Percentiles rank a stretch among this genome's conserved stretches.
phyloP scores from a whole-genome alignment of 1,140 invertebrate genomes.

The Anastrepha obliqua region DNA sequence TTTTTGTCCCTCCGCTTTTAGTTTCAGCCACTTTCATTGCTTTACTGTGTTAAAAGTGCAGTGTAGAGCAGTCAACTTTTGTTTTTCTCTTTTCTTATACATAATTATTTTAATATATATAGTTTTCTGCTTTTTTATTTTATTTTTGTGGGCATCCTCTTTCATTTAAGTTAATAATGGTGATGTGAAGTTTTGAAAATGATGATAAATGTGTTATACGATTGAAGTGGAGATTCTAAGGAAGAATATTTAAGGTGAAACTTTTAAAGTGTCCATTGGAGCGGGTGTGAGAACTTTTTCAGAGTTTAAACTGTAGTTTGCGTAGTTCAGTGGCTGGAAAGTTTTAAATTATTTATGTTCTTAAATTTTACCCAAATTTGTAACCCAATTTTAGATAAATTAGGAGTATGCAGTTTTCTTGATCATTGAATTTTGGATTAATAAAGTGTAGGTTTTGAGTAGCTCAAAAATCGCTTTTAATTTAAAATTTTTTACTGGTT shows the following conservation, averaged over 20 bases:
- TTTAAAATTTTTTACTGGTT: too few species aligned
- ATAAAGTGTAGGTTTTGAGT: too few species aligned
- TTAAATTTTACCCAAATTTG: too few species aligned
- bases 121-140: too few species aligned
- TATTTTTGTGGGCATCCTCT: background rate
- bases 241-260: background rate
- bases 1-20: background rate
- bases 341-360: too few species aligned
- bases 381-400: too few species aligned
- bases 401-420: too few species aligned
- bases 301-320: too few species aligned
- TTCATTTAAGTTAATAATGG: slow-evolving; percentile 42
- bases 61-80: background rate
- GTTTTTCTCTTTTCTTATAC: background rate
- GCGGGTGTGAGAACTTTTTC: background rate
- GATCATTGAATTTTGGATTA: too few species aligned
- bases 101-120: too few species aligned
- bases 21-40: background rate
- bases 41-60: background rate
- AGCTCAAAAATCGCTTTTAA: too few species aligned
- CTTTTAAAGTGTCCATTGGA: background rate
- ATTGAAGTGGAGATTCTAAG: background rate
- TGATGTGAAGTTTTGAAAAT: slow-evolving; percentile 47
- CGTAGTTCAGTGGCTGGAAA: too few species aligned
- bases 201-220: slow-evolving; percentile 14